Conservation (phyloP, 1,140 invertebrate species). For the Apis florea region DNA sequence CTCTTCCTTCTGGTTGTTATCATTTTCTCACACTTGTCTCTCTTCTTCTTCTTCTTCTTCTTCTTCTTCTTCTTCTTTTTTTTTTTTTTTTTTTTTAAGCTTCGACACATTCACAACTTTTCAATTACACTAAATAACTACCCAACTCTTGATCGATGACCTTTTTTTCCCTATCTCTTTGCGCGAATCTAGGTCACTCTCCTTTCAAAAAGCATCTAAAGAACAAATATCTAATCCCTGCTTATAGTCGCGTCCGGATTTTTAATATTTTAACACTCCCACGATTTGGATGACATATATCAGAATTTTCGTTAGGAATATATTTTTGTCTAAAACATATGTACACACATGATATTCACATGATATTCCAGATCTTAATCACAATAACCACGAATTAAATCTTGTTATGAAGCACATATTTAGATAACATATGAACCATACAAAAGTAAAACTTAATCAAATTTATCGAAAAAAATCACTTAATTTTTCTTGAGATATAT, state of each 20-base stretch:
- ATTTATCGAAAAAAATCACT: background rate
- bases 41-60: constrained; percentile 39
- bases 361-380: background rate
- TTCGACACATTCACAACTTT: constrained; percentile 42
- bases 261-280: background rate
- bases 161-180: background rate
- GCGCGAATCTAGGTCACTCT: constrained; percentile 20
- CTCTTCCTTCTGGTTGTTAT: constrained; percentile 21
- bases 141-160: constrained; percentile 11
- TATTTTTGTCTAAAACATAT: constrained; percentile 11
- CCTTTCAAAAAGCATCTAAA: constrained; percentile 10
- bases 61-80: constrained; percentile 31
- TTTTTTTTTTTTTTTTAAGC: constrained; percentile 28
- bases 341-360: background rate
- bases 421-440: background rate
- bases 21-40: constrained; percentile 38
- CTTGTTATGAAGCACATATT: background rate
- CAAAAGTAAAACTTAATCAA: no score
- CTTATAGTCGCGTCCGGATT: background rate
- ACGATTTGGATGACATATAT: background rate
- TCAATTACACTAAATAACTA: constrained; percentile 37
- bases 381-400: background rate
- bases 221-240: background rate
- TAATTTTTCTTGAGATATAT: background rate
- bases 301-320: constrained; percentile 14